Base-by-base conservation (phyloP, 2,113 vertebrate genomes). In the Myxocyprinus asiaticus region DNA sequence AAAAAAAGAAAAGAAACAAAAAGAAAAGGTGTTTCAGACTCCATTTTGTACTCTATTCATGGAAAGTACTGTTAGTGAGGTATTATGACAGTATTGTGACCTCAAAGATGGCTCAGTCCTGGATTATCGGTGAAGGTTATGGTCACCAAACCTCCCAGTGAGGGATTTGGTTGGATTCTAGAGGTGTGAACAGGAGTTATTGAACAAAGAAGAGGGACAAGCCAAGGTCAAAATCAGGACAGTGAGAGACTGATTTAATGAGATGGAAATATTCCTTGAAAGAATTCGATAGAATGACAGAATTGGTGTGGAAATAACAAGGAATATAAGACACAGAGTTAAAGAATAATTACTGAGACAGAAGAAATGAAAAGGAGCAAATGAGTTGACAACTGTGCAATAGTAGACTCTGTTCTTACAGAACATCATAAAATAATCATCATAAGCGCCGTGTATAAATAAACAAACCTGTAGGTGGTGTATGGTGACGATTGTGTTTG, bases 121-220 rank as follows among this genome's bases (percentile, higher is more conserved):
- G 56, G 43, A 33, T 7, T 5, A 72, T 72, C n/a, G 0, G 14
- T 44, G 55, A 72, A 72, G n/a, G 58, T 62, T 48, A 62, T n/a
- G 3, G 10, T 74, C 71, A 63, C 6, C n/a, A 7, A 74, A n/a
- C 10, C 56, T 74, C 8, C 58, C 45, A 74, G 72, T 33, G 72
- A 51, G 17, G 58, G 71, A 47, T 74, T 62, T 50, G 17, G 10
- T 9, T 74, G 4, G 10, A 74, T 74, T 62, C 44, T 50, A 15
- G 44, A 61, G 58, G 71, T 62, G 58, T 12, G 58, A 62, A 62
- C 9, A 22, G 15, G 6, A 50, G 9, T 67, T 22, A 67, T 6
- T 67, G 51, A 67, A 77, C n/a, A 77, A 66, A 53, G 14, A 62
- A 69, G 62, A 50, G 65, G 50, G 33, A n/a, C 48, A 58, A 61